Evolutionary conservation across 2,888 invertebrate species (phyloP), one percentile per base, ranked within the genome.

Genomic region (Onchidella celtica): DNA sequence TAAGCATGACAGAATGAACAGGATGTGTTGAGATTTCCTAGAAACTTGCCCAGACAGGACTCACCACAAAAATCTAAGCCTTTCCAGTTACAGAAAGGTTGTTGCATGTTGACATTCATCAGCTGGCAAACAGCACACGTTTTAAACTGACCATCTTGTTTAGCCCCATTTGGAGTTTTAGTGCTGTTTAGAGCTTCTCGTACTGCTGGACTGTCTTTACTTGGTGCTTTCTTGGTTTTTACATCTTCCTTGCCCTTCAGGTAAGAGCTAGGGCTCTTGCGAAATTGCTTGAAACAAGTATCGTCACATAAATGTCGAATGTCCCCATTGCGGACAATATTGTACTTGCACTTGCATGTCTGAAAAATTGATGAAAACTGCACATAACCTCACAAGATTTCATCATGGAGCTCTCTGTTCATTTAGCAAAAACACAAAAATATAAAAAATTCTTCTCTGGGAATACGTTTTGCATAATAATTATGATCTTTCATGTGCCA

Each of bases 11-110:
- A 99, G 87, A 96, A 96, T 11, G 96, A 95, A 92, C 98, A 98
- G 86, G 95, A 95, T 0, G 96, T 94, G 0, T 96, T 96, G 76
- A 96, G 95, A 85, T 95, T 95, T 84, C 95, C 95, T 92, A 97
- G 97, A 93, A 96, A 97, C 90, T 95, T 95, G 86, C 97, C 96
- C 88, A 97, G 94, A 90, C 98, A 98, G 75, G 95, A 95, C 92
- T 97, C 97, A 85, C 97, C 96, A 91, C 98, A 98, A 92, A 97
- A 98, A 92, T 98, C 97, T 96, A 97, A 96, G 0, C 97, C 97
- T 93, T 98, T 82, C 84, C 84, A 84, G n/a, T 83, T 80, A 36
- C 82, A 83, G 66, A 84, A 84, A 68, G 78, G 65, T 14, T 70
- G 79, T 14, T 68, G 47, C 11, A 89, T 85, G 69, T 88, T 88